Conservation (phyloP, 2,888 invertebrate species). For the Stenolophus ochropezus region DNA sequence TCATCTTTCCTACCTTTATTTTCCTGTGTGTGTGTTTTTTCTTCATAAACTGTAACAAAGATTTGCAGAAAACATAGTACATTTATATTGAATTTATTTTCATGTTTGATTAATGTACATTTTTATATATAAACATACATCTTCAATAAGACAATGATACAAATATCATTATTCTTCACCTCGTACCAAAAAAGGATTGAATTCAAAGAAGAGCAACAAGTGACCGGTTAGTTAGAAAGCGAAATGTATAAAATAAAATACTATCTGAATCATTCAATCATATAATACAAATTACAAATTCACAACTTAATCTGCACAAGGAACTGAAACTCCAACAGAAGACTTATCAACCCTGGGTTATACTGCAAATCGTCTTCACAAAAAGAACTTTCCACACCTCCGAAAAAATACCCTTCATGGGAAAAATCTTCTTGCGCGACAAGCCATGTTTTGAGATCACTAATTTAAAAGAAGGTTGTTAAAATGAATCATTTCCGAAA, state of each 20-base stretch:
- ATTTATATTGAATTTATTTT: constrained; percentile 31
- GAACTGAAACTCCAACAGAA: constrained; percentile 2
- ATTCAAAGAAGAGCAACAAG: constrained; percentile 24
- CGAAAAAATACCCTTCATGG: background rate
- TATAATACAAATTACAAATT: constrained; percentile 4
- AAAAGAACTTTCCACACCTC: too few species aligned
- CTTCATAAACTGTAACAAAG: too few species aligned
- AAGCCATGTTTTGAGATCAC: background rate
- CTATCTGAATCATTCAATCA: background rate
- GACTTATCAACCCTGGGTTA: too few species aligned
- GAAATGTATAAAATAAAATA: constrained; percentile 26
- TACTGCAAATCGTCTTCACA: too few species aligned
- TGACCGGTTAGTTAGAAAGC: constrained; percentile 32
- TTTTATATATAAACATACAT: constrained; percentile 58
- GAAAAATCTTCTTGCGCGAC: background rate
- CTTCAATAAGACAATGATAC: constrained; percentile 40
- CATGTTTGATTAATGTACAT: constrained; percentile 56
- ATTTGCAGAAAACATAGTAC: too few species aligned
- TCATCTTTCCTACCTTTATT: too few species aligned
- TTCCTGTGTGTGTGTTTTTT: too few species aligned
- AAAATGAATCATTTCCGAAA: background rate
- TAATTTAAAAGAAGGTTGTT: background rate
- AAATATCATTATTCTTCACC: constrained; percentile 44
- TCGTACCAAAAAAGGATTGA: constrained; percentile 39
- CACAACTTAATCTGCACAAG: background rate